Base-by-base conservation (phyloP, 2,797 vertebrate species). In the Enteromius treurensis region DNA sequence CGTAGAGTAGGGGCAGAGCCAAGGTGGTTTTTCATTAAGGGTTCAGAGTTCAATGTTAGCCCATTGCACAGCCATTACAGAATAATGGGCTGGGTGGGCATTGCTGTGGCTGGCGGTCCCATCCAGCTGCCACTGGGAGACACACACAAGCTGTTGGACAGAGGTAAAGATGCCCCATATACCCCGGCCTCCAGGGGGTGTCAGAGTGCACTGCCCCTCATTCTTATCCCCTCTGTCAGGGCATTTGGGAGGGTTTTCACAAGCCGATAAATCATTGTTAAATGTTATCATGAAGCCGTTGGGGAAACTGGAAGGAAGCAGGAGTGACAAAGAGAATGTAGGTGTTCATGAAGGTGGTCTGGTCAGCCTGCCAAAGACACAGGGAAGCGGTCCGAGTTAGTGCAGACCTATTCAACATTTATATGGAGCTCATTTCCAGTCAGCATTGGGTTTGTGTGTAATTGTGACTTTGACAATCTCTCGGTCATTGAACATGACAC, bases 51-150 rank as follows among this genome's bases (percentile, higher is more conserved):
- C 93, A 95, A 95, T 95, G 94, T 94, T 93, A 95, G 90, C 86
- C 87, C 89, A 92, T 90, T 92, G 88, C 88, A 77, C 45, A 86
- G 84, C 77, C 70, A 86, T 86, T 75, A 84, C 81, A 86, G 87
- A 89, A 83, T 89, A 76, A 83, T 95, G 91, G 89, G 88, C 82
- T 85, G 71, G 32, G 34, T 92, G 90, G 86, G 91, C 92, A 88
- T 89, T 82, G 80, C 83, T 89, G 87, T 91, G 90, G 84, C 40
- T 77, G 90, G 82, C 88, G 90, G 90, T 92, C 90, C 84, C 58
- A 86, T 89, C 87, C 93, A 95, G 94, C 95, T 96, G 93, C 95
- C 93, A 92, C 92, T 80, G 88, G 94, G 93, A 94, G 94, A 94
- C 91, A 86, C 91, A 87, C 88, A 86, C 92, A 93, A 92, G 93